Conservation (phyloP, 2,888 invertebrate species). For the Caenorhabditis sp. region DNA sequence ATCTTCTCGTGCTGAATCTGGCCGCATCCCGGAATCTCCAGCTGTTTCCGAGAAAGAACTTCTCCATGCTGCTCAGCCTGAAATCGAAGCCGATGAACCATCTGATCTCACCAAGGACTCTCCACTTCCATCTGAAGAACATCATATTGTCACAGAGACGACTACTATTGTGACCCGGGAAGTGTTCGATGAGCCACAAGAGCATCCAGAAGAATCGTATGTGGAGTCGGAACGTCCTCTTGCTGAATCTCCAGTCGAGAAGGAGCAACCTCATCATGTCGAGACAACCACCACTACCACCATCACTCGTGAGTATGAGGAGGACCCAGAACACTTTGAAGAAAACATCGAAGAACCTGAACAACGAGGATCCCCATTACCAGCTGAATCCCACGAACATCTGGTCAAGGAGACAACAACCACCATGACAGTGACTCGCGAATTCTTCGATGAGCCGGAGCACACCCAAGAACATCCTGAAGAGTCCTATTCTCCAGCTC, state of each 20-base stretch:
- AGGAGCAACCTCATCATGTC: slow-evolving; percentile 30
- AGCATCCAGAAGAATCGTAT: background rate
- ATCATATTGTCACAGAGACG: slow-evolving; percentile 21
- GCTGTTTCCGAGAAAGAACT: slow-evolving; percentile 29
- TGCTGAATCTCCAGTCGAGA: slow-evolving; percentile 17
- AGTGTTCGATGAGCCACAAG: slow-evolving; percentile 4
- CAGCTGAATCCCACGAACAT: slow-evolving; percentile 3
- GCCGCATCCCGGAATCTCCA: slow-evolving; percentile 12
- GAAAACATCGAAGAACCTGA: too few species aligned
- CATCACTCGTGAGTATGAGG: slow-evolving; percentile 11
- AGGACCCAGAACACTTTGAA: background rate
- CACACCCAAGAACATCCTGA: slow-evolving; percentile 9
- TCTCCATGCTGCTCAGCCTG: slow-evolving; percentile 37
- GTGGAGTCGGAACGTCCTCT: slow-evolving; percentile 23
- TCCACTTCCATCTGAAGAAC: slow-evolving; percentile 35
- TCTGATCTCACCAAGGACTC: slow-evolving; percentile 4
- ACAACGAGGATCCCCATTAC: background rate
- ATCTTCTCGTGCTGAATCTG: slow-evolving; percentile 29
- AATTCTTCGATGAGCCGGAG: slow-evolving; percentile 28
- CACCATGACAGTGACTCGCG: slow-evolving; percentile 33
- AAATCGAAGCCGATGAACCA: slow-evolving; percentile 8
- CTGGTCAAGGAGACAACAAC: slow-evolving; percentile 33
- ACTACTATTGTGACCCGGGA: slow-evolving; percentile 28
- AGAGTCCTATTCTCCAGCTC: slow-evolving; percentile 14
- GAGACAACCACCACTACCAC: slow-evolving; percentile 36